phyloP scores from a whole-genome alignment of 2,797 vertebrate genomes.

The Syngnathus rostellatus region DNA sequence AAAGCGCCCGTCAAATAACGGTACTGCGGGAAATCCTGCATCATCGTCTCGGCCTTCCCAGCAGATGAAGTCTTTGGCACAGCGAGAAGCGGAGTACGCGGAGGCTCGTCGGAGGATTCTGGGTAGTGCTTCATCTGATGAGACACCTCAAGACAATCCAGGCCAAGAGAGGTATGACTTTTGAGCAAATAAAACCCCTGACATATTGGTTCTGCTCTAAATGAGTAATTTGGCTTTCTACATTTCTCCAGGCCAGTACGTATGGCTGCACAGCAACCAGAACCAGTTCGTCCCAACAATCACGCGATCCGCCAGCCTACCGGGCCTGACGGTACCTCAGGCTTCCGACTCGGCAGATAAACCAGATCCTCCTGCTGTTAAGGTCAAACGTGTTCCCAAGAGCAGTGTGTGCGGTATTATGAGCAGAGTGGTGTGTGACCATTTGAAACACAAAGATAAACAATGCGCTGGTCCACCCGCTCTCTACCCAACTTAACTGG shows the following conservation, averaged over 20 bases:
- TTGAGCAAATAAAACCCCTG: background rate
- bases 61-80: constrained; percentile 87
- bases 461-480: constrained; percentile 44
- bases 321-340: constrained; percentile 88
- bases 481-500: constrained; percentile 46
- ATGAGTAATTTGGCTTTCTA: background rate
- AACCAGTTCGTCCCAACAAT: constrained; percentile 75
- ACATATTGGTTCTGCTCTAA: background rate
- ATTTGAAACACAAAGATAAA: constrained; percentile 28
- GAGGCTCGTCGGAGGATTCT: constrained; percentile 87
- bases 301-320: constrained; percentile 86
- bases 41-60: constrained; percentile 73
- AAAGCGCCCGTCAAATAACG: constrained; percentile 88
- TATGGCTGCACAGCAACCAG: constrained; percentile 45
- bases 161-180: constrained; percentile 72
- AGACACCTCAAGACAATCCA: constrained; percentile 72
- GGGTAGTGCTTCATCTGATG: constrained; percentile 88
- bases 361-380: constrained; percentile 27
- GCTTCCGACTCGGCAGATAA: constrained; percentile 79
- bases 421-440: constrained; percentile 44
- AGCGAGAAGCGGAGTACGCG: constrained; percentile 92
- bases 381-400: constrained; percentile 1
- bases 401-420: constrained; percentile 32
- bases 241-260: constrained; percentile 46
- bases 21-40: constrained; percentile 67